Percentiles rank a stretch among this genome's conserved stretches.
Conservation (phyloP, 2,797 vertebrate species). For the Bradypodion pumilum region DNA sequence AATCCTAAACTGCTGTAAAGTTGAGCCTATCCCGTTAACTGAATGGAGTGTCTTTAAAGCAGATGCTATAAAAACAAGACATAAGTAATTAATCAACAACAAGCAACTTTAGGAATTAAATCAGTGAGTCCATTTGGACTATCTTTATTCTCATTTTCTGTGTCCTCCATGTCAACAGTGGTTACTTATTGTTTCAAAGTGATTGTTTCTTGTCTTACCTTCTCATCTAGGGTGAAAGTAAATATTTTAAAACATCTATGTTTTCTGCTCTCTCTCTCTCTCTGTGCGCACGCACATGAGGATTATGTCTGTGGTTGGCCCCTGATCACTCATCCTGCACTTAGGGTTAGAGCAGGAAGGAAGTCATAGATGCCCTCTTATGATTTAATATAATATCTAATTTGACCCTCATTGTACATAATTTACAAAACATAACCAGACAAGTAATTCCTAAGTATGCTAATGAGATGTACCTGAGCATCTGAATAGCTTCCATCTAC, state of each 20-base stretch:
- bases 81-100: not conserved
- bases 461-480: no score
- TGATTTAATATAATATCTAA: not conserved
- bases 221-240: not conserved
- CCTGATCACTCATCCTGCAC: not conserved
- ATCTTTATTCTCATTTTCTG: not conserved
- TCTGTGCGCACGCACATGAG: no score
- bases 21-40: not conserved
- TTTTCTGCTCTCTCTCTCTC: no score
- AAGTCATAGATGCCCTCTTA: not conserved
- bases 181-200: slow-evolving; percentile 15
- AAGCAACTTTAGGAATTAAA: not conserved
- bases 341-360: not conserved
- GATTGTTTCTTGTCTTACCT: slow-evolving; percentile 16
- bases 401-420: not conserved
- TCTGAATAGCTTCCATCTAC: not conserved
- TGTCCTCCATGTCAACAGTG: not conserved
- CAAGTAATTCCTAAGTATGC: not conserved
- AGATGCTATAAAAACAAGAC: not conserved
- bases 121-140: not conserved
- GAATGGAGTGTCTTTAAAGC: not conserved
- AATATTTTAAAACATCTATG: no score
- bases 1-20: not conserved
- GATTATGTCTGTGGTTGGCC: not conserved
- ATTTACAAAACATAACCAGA: rapidly evolving